Base-by-base conservation (phyloP, 2,113 vertebrate genomes). In the Austrofundulus limnaeus region DNA sequence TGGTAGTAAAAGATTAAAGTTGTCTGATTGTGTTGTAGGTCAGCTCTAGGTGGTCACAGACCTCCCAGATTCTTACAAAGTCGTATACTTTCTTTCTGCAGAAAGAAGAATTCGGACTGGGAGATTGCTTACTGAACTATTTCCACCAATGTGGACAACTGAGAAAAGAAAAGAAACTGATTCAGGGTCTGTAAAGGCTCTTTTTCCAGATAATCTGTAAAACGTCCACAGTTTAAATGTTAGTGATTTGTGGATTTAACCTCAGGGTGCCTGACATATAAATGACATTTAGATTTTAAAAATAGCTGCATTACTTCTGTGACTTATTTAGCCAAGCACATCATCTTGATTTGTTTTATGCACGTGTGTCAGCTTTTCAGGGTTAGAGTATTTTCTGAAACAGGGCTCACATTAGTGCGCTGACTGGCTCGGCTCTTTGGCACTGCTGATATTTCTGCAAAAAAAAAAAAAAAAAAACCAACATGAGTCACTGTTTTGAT, bases 1-100 rank as follows among this genome's bases (percentile, higher is more conserved):
- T 49, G 47, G 73, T 66, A 64, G 78, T 90, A 85, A 87, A 90
- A 89, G 81, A 86, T 87, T 80, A 81, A 86, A 87, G 84, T 69
- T 60, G 69, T 69, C 71, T 77, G 42, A 31, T 34, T 65, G 65
- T 47, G 38, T 31, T 45, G 34, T 24, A 53, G 78, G 78, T 82
- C 77, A 78, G 62, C 15, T 64, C 59, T 74, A 55, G 84, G 77
- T 84, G 85, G 82, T 87, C 45, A 70, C 39, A 63, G 68, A 77
- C 84, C 70, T 50, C 84, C 81, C 77, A 68, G 63, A 63, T 50
- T 39, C 17, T 53, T 11, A 59, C 55, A 45, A 75, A 62, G 51
- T 31, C 57, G 34, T 15, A 39, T 37, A 69, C 25, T 63, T 20
- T 39, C 31, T 63, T 41, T 58, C 50, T 50, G 31, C 42, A 28